phyloP scores from a whole-genome alignment of 1,140 invertebrate genomes.

The Drosophila obscura region DNA sequence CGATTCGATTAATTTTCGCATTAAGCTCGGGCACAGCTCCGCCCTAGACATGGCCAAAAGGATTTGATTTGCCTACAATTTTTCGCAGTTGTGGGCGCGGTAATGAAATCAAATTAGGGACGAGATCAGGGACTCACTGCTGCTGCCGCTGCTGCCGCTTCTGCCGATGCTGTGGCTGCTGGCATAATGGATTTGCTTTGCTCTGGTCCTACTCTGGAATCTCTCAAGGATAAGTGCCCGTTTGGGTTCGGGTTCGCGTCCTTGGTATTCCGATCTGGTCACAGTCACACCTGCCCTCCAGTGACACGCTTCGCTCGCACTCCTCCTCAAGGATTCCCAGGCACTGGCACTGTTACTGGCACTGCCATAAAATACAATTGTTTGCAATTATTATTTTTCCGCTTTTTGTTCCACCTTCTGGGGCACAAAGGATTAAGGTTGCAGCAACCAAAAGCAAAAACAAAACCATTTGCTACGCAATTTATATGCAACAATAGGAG shows the following conservation, averaged over 20 bases:
- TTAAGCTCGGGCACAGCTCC: slow-evolving; percentile 76
- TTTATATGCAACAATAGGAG: slow-evolving; percentile 62
- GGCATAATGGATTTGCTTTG: slow-evolving; percentile 65
- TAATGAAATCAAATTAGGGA: slow-evolving; percentile 84
- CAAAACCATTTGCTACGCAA: slow-evolving; percentile 75
- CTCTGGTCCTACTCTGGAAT: slow-evolving; percentile 17
- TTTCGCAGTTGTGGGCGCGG: slow-evolving; percentile 77
- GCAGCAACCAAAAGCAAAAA: slow-evolving; percentile 15
- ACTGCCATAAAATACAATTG: slow-evolving; percentile 67
- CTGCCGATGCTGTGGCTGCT: slow-evolving; percentile 13
- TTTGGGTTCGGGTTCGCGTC: slow-evolving; percentile 12
- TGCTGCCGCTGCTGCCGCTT: slow-evolving; percentile 8
- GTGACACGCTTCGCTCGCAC: slow-evolving; percentile 51
- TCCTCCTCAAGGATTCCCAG: slow-evolving; percentile 29
- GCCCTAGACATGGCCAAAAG: slow-evolving; percentile 40
- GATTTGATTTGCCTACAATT: slow-evolving; percentile 33
- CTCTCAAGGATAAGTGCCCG: slow-evolving; percentile 71
- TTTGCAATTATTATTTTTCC: slow-evolving; percentile 65
- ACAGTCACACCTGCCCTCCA: slow-evolving; percentile 35
- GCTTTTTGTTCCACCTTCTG: slow-evolving; percentile 13
- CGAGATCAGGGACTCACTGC: slow-evolving; percentile 46
- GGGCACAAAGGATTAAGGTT: slow-evolving; percentile 55
- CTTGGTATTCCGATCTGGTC: slow-evolving; percentile 13
- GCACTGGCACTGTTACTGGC: not conserved
- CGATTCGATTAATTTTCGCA: slow-evolving; percentile 84